phyloP scores from a whole-genome alignment of 2,888 invertebrate species.

The Polyploca ridens region DNA sequence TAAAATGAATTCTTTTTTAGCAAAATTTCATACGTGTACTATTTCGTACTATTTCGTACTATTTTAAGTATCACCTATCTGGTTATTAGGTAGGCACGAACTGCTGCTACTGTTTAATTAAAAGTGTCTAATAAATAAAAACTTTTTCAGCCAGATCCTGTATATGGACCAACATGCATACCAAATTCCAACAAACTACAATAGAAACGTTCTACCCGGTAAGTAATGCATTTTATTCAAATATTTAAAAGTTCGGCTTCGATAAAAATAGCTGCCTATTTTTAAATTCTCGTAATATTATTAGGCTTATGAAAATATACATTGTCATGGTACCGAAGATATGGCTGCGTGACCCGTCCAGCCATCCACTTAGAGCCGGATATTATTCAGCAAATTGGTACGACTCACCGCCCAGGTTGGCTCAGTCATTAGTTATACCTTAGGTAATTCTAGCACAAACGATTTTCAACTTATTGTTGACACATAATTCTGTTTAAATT shows the following conservation, averaged over 20 bases:
- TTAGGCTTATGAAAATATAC: slow-evolving; percentile 11
- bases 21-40: too few relatives aligned
- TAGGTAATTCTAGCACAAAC: slow-evolving; percentile 10
- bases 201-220: slow-evolving; percentile 82
- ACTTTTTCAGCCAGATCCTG: slow-evolving; percentile 83
- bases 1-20: too few relatives aligned
- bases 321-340: slow-evolving; percentile 35
- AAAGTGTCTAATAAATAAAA: slow-evolving; percentile 56
- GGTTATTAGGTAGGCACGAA: too few relatives aligned
- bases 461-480: slow-evolving; percentile 6
- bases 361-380: slow-evolving; percentile 77
- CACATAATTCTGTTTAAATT: background rate
- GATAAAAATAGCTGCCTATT: slow-evolving; percentile 11
- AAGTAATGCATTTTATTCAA: slow-evolving; percentile 40
- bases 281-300: slow-evolving; percentile 8
- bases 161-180: slow-evolving; percentile 80
- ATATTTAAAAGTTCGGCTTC: background rate
- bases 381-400: slow-evolving; percentile 64
- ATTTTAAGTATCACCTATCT: too few relatives aligned
- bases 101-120: background rate
- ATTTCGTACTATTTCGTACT: too few relatives aligned
- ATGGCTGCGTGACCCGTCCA: slow-evolving; percentile 13
- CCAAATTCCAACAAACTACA: slow-evolving; percentile 78
- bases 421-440: slow-evolving; percentile 39
- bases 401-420: slow-evolving; percentile 27